Evolutionary conservation across 2,797 vertebrate genomes (phyloP), one percentile per base, ranked within the genome.

Genomic region (Myiothlypis chrysogaster): DNA sequence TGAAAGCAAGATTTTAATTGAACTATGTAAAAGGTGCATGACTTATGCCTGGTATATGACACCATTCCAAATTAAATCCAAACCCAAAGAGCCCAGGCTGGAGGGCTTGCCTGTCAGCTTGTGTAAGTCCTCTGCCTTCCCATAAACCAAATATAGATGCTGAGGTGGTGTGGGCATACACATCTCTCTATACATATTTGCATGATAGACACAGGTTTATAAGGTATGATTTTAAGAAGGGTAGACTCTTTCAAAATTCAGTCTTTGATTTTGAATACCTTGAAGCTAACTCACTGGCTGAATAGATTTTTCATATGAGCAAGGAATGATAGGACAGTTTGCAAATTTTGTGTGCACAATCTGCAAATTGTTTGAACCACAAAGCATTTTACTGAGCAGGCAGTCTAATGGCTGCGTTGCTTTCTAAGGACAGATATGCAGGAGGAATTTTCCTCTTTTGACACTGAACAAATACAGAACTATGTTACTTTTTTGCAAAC

Each of bases 1-100:
- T 86, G 41, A 90, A 91, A 3, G 30, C 32, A 85, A 89, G 50
- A 78, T 72, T 96, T 94, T 93, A 93, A 86, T 79, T 94, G 63
- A 86, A 73, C 66, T 82, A 12, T 32, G 35, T 82, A 59, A 75
- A 95, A 85, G 18, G 11, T 25, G 2, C 43, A 63, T 61, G 84
- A 81, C 30, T 80, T 90, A 65, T 76, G 23, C 14, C 34, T 59
- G 37, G 7, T 66, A 66, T 88, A 76, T 50, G 41, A 78, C 39
- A 83, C n/a, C 10, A 70, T 8, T 88, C 37, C 41, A 90, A 53
- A 87, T 78, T 72, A 93, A 64, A 27, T 43, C 21, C 47, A 91
- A 72, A 39, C 27, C 18, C 22, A 72, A 71, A 68, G 32, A 47
- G 6, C 15, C 72, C 34, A 47, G 59, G 53, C 81, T 20, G 18